phyloP scores from a whole-genome alignment of 53 echinoderm and acorn worm species.

The Paracentrotus lividus region DNA sequence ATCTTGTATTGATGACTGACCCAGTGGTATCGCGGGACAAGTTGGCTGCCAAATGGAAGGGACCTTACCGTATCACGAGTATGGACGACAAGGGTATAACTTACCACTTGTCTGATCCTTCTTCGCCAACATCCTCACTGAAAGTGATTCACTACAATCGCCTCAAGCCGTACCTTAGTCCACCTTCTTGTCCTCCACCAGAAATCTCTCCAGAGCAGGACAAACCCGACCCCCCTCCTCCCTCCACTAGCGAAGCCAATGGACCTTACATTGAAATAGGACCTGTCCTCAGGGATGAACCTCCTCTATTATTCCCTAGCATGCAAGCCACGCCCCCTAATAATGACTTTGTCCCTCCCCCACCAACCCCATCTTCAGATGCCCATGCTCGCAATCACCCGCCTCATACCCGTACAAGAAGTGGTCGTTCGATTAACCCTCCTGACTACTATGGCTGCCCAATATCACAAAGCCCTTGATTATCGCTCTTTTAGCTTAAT shows the following conservation, averaged over 20 bases:
- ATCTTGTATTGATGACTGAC: conserved; percentile 66
- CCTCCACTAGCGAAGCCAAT: not conserved
- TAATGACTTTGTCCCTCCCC: not conserved
- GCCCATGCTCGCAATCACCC: not conserved
- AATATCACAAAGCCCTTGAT: no score
- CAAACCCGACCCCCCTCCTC: not conserved
- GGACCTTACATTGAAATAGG: not conserved
- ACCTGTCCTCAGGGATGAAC: no score
- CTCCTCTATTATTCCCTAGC: not conserved
- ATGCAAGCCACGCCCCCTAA: not conserved
- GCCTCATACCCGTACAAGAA: not conserved
- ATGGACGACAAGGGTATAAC: conserved; percentile 9
- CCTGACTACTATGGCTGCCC: not conserved
- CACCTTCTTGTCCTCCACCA: not conserved
- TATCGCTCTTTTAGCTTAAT: no score
- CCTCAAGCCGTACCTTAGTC: conserved; percentile 63
- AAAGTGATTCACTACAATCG: conserved; percentile 75
- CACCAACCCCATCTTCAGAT: not conserved
- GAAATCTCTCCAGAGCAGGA: not conserved
- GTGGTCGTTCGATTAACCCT: not conserved
- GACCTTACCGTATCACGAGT: conserved; percentile 49
- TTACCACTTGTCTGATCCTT: conserved; percentile 16
- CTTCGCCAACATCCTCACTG: not conserved
- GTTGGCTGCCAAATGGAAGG: conserved; percentile 64
- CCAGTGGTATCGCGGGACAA: conserved; percentile 40